Evolutionary conservation across 2,797 vertebrate species (phyloP).

Genomic region (Sebastolobus alascanus): DNA sequence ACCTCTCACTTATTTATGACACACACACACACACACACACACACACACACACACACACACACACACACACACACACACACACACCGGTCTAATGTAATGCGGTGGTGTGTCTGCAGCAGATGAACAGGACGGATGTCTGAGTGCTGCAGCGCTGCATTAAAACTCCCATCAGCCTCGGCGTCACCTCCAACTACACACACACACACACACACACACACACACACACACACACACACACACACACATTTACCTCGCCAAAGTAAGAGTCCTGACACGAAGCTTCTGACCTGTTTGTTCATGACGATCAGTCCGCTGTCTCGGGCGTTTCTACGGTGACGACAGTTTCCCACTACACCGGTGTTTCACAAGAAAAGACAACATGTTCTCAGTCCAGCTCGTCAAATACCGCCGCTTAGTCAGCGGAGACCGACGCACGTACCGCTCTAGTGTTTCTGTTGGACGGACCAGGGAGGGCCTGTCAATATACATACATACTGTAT

Average conservation of each 20-base stretch:
- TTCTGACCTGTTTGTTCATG: neutral
- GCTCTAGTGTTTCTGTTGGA: no score
- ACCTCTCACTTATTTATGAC: slow-evolving; percentile 63
- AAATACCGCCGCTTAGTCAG: no score
- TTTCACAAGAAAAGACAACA: no score
- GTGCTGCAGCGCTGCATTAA: slow-evolving; percentile 46
- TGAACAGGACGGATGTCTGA: slow-evolving; percentile 27
- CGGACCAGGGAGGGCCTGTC: no score
- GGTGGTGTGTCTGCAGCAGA: slow-evolving; percentile 31
- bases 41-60: slow-evolving; percentile 9
- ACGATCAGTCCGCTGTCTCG: no score
- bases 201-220: neutral
- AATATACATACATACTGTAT: no score
- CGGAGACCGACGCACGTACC: no score
- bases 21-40: neutral
- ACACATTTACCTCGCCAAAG: neutral
- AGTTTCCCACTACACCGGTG: no score
- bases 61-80: slow-evolving; percentile 11
- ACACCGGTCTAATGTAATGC: slow-evolving; percentile 34
- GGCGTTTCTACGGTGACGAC: no score
- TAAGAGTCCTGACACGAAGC: slow-evolving; percentile 15
- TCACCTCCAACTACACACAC: neutral
- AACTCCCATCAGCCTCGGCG: slow-evolving; percentile 26
- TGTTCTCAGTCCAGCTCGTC: no score
- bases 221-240: neutral